Evolutionary conservation across 2,888 invertebrate genomes (phyloP), one percentile per base, ranked within the genome.

Genomic region (Orthosia gracilis): DNA sequence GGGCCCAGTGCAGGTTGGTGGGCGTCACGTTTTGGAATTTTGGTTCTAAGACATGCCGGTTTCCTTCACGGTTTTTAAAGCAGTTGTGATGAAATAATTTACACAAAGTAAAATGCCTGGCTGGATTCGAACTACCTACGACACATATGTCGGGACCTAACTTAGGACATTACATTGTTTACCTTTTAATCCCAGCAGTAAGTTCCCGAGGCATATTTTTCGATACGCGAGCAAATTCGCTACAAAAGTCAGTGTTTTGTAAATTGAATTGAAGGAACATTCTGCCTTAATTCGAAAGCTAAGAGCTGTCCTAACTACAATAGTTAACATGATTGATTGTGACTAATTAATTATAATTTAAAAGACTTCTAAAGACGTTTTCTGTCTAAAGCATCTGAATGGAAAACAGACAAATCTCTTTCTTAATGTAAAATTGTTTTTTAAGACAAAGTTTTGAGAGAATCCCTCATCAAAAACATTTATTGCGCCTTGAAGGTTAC

Each of bases 391-490:
- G 58, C 66, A 73, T 73, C 62, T 40, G 67, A 72, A 71, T 69
- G 73, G 58, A 78, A 69, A 74, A 71, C 74, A 80, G 65, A 80
- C 77, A 69, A 84, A 78, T 80, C 64, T 67, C 76, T 69, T 85
- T 49, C 45, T 40, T 70, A 78, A 82, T 76, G 65, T 72, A 78
- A 82, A 85, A 86, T 73, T 73, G 67, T 76, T 81, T 85, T n/a
- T 77, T 57, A 15, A 76, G 31, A 73, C 87, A 67, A 86, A 83
- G 66, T 81, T 87, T 75, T 66, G 69, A 70, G 77, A 73, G 81
- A 84, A 87, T 84, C 83, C 77, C 85, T 90, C 88, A 88, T 89
- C 88, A 84, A 87, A 87, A 88, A 88, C 88, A 89, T 89, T 90
- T 87, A 88, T 86, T 83, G 85, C 82, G 77, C 75, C 79, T 76